Evolutionary conservation across 1,140 invertebrate species (phyloP), one percentile per base, ranked within the genome.

Genomic region (Drosophila lini): DNA sequence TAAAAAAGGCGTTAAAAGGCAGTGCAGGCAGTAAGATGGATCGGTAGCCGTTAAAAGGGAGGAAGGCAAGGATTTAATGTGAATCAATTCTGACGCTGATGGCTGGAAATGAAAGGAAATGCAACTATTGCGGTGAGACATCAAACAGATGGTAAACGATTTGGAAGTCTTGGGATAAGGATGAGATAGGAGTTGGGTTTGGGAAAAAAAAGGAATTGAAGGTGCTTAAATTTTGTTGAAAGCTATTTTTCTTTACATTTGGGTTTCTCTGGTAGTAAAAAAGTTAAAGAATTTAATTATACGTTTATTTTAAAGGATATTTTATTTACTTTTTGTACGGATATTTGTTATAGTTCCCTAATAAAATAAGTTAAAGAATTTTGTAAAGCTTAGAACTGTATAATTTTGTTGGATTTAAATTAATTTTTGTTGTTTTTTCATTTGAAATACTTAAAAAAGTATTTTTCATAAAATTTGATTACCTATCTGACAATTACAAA

Each of bases 1-100:
- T 77, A 60, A 77, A 77, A 61, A 77, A 71, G 74, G 74, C 74
- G 74, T 77, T 77, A 77, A 77, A 77, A 77, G 47, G 52, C 73
- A 11, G 22, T 5, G 41, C n/a, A 22, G n/a, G 62, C 61, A 44
- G 50, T 31, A 61, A 70, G 68, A 71, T 48, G 65, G 31, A 71
- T 71, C 13, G 68, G n/a, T 42, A 16, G 42, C 42, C 69, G 38
- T 38, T 44, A 50, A 68, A 42, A 41, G 28, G 31, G 13, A 28
- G 19, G 22, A 25, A 28, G 45, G 28, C 13, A 59, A 32, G 67
- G 41, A 47, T 59, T 73, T 73, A 48, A 73, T 73, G 69, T 69
- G 44, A 71, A 59, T 41, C 53, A 59, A 73, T 73, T 50, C 22
- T 28, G 53, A 57, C 65, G 69, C 22, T 71, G 69, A 73, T 73